Conservation (phyloP, 2,888 invertebrate species). For the Tuta absoluta region DNA sequence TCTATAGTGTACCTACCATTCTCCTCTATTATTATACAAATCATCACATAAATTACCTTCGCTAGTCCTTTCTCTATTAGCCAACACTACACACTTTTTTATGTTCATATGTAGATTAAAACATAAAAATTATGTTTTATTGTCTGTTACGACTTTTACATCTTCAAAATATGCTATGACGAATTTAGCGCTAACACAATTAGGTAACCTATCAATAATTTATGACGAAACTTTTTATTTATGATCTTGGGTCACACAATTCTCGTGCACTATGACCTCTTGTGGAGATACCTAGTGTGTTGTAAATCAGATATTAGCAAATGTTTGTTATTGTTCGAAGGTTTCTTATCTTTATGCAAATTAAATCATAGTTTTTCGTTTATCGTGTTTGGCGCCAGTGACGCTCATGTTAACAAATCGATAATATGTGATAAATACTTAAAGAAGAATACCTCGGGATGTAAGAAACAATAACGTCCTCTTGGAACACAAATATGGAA, state of each 20-base stretch:
- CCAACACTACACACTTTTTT: not conserved
- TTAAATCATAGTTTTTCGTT: not conserved
- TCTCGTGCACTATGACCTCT: slow-evolving; percentile 21
- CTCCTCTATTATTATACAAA: not conserved
- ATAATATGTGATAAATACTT: too few relatives aligned
- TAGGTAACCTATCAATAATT: slow-evolving; percentile 20
- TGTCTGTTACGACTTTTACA: slow-evolving; percentile 2
- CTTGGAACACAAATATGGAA: too few relatives aligned
- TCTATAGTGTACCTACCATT: too few relatives aligned
- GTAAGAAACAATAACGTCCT: too few relatives aligned
- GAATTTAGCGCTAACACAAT: slow-evolving; percentile 16
- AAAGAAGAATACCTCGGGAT: too few relatives aligned
- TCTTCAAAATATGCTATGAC: not conserved
- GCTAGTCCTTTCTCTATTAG: slow-evolving; percentile 7
- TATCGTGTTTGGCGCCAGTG: too few relatives aligned
- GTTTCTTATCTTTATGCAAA: slow-evolving; percentile 5
- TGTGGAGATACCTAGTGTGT: slow-evolving; percentile 3
- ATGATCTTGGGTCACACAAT: not conserved
- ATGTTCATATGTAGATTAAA: slow-evolving; percentile 1
- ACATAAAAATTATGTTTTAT: slow-evolving; percentile 8
- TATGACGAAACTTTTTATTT: slow-evolving; percentile 19
- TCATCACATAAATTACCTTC: slow-evolving; percentile 27
- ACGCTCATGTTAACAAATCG: too few relatives aligned
- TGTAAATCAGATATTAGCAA: slow-evolving; percentile 5
- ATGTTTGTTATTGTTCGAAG: slow-evolving; percentile 11